These are phyloP conservation scores for Choloepus didactylus DNA, from an alignment of 2,797 vertebrate species.

Conservation along the genomic window DNA sequence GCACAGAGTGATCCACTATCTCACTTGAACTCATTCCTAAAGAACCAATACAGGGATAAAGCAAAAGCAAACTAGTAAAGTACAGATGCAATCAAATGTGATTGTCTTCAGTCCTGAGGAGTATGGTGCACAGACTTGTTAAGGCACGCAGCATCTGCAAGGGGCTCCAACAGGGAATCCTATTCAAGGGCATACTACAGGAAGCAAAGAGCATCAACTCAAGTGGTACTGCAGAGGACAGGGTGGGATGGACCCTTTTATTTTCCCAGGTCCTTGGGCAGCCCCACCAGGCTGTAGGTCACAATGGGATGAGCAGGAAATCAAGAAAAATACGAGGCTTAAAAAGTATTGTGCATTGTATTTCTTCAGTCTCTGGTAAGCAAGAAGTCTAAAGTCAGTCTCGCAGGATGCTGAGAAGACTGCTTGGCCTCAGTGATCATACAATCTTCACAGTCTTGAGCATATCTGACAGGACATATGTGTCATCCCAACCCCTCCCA, in stretches of 20 bases:
- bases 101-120: not conserved
- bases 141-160: not conserved
- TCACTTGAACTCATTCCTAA: not conserved
- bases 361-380: not conserved
- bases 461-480: slow-evolving; percentile 90
- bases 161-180: not conserved
- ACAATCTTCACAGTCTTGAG: slow-evolving; percentile 92
- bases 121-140: no score
- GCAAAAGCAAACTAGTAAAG: not conserved
- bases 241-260: not conserved
- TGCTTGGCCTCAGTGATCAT: slow-evolving; percentile 73
- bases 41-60: not conserved
- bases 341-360: not conserved
- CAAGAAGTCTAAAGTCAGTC: not conserved
- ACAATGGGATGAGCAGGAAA: not conserved
- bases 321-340: not conserved
- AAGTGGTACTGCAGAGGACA: not conserved
- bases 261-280: slow-evolving; percentile 40
- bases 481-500: slow-evolving; percentile 87
- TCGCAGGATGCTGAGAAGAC: not conserved
- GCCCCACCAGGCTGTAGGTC: not conserved
- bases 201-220: not conserved
- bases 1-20: not conserved
- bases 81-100: not conserved
- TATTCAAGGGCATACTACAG: not conserved